Conservation (phyloP, 1,140 invertebrate genomes). For the Sinonovacula constricta region DNA sequence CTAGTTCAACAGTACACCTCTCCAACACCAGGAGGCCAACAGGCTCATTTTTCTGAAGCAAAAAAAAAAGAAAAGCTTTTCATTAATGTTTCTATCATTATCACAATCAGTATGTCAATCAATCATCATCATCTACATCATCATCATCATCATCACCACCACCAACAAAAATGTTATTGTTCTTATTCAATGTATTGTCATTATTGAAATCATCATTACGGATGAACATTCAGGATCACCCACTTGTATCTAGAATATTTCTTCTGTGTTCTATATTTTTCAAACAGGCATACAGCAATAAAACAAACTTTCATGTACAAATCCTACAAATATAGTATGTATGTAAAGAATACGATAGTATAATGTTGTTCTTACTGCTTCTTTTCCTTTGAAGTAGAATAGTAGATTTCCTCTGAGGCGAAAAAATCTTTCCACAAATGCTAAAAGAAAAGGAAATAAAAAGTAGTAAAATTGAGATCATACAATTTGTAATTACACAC, state of each 20-base stretch:
- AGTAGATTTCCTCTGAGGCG: constrained; percentile 93
- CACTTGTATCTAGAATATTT: background rate
- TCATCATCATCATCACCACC: too few relatives aligned
- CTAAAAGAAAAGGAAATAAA: constrained; percentile 80
- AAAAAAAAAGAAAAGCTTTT: constrained; percentile 4
- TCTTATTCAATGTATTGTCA: too few relatives aligned
- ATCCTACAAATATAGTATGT: background rate
- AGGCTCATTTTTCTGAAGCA: constrained; percentile 86
- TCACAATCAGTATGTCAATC: too few relatives aligned
- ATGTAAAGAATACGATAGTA: background rate
- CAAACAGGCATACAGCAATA: background rate
- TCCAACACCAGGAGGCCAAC: constrained; percentile 92
- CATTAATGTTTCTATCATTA: too few relatives aligned
- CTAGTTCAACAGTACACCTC: constrained; percentile 88
- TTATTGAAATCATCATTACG: too few relatives aligned
- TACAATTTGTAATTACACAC: too few relatives aligned
- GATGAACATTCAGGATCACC: background rate
- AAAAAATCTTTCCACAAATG: constrained; percentile 92
- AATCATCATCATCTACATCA: too few relatives aligned
- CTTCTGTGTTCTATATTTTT: background rate
- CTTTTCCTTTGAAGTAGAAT: constrained; percentile 95
- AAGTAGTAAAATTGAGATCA: too few relatives aligned
- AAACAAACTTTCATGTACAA: background rate
- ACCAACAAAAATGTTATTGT: too few relatives aligned
- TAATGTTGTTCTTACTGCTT: constrained; percentile 81